A percentile compares a stretch with the other conserved stretches of the same genome.
These are phyloP conservation scores for Xiphias gladius DNA, from an alignment of 2,113 vertebrate genomes.

Conservation along the genomic window DNA sequence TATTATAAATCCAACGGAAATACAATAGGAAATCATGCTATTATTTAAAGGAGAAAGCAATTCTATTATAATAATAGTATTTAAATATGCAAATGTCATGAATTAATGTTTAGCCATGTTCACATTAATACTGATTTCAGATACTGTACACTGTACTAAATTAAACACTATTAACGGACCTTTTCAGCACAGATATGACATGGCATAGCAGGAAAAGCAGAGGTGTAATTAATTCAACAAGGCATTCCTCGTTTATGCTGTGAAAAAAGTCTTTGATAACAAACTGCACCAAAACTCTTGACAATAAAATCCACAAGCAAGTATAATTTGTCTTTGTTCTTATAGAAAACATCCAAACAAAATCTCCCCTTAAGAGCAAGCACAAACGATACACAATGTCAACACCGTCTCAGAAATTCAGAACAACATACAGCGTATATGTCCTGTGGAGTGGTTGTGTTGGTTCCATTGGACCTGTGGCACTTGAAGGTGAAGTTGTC, in stretches of 20 bases:
- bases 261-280: not conserved
- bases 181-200: not conserved
- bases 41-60: not conserved
- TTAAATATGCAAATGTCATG: not conserved
- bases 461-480: conserved; percentile 98
- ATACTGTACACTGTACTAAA: not conserved
- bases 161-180: not conserved
- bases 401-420: not conserved
- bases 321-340: not conserved
- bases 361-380: not conserved
- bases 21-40: not conserved
- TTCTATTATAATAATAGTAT: not conserved
- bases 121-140: not conserved
- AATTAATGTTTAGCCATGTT: not conserved
- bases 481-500: conserved; percentile 99
- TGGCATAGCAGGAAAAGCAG: too few relatives aligned
- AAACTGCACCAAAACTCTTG: not conserved
- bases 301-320: not conserved
- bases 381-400: not conserved
- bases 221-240: not conserved
- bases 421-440: conserved; percentile 93
- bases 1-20: not conserved
- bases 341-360: not conserved
- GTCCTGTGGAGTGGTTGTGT: conserved; percentile 97
- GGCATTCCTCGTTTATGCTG: not conserved